Evolutionary conservation across 2,888 invertebrate genomes (phyloP), one percentile per base, ranked within the genome.

Genomic region (Torymus texanus): DNA sequence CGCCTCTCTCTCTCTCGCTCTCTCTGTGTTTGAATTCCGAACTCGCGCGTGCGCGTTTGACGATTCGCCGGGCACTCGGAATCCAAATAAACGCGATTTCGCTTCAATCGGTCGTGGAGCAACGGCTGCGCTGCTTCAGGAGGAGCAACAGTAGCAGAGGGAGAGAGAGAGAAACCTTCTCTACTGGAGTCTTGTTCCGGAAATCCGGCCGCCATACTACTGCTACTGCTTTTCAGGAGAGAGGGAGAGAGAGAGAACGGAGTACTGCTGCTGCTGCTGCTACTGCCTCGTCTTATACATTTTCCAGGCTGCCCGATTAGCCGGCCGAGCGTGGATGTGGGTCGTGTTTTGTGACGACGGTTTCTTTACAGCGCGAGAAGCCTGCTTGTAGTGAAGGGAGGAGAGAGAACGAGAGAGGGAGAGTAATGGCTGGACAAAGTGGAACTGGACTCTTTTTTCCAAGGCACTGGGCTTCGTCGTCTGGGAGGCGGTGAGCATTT

Each of bases 11-110:
- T 50, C n/a, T 13, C 50, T 16, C 59, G 0, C 55, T 10, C 63
- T 2, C 12, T 41, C 85, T 84, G 83, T 86, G 85, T 86, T 87
- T 86, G 86, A 85, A 87, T 87, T 86, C 83, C 84, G 79, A 85
- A 86, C 83, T 86, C 85, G 83, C 66, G 67, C 58, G 29, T 41
- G 41, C 67, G 84, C 70, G 84, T 85, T 84, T 84, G 84, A 83
- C 84, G 83, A 82, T 80, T 81, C 83, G 81, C 78, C 80, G 81
- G 81, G 80, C 82, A 83, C 82, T 82, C 78, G 83, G 83, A 82
- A 83, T 83, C 78, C 78, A 75, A 78, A 75, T 78, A 81, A 78
- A 72, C 78, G 74, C 75, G 59, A 61, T 61, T 59, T 55, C 53
- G 13, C 65, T 66, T 50, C 41, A 24, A 41, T 74, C 65, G 55